Conservation (phyloP, 2,113 vertebrate genomes). For the Capreolus pygargus region DNA sequence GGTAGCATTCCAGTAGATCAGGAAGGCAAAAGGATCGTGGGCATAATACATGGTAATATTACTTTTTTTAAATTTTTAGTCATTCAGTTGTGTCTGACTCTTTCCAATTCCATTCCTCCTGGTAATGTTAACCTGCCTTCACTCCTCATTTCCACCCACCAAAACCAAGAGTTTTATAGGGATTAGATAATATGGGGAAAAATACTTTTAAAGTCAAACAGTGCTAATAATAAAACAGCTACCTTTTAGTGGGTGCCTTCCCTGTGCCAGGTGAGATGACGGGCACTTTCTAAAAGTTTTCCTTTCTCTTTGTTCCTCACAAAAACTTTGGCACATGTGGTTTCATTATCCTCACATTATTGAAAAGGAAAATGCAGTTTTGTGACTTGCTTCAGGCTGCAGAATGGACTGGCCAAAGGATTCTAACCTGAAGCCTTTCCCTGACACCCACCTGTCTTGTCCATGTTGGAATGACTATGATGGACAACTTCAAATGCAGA, state of each 20-base stretch:
- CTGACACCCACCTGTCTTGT: no score
- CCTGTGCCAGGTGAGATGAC: not conserved
- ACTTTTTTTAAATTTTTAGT: not conserved
- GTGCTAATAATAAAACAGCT: not conserved
- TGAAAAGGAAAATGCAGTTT: not conserved
- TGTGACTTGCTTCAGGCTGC: not conserved
- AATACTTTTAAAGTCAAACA: not conserved
- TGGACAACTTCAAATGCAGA: not conserved
- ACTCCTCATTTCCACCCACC: not conserved
- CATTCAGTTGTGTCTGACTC: not conserved
- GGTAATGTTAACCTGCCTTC: not conserved
- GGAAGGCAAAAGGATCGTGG: not conserved
- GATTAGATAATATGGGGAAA: not conserved
- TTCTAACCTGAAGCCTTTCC: not conserved
- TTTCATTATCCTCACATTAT: not conserved
- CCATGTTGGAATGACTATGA: accelerated
- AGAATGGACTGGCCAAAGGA: not conserved
- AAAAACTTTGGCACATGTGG: not conserved
- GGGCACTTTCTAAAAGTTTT: not conserved
- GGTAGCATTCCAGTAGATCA: not conserved
- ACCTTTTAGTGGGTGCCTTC: not conserved
- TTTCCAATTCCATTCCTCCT: not conserved
- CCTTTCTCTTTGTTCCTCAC: not conserved
- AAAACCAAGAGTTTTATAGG: not conserved
- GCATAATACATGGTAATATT: accelerated